Conservation (phyloP, 2,888 invertebrate genomes). For the Herminia tarsipennalis region DNA sequence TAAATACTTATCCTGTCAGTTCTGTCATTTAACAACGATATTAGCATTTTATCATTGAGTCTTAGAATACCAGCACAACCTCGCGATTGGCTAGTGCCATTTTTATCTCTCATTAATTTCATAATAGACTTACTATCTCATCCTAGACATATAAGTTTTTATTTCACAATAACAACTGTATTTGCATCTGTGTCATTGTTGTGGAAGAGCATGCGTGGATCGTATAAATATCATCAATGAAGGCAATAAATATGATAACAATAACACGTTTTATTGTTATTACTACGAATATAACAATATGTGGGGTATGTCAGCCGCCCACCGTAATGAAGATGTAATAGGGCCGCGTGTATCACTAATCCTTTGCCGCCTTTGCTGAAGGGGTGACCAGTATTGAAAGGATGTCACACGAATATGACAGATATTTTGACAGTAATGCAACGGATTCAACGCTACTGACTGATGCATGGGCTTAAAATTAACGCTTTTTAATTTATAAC, state of each 20-base stretch:
- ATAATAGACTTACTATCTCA: no score
- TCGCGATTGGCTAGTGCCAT: no score
- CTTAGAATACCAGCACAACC: no score
- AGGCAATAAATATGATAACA: conserved; percentile 75
- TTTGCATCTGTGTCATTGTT: conserved; percentile 64
- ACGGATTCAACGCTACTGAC: conserved; percentile 63
- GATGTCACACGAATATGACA: conserved; percentile 84
- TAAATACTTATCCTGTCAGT: no score
- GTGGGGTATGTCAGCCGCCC: conserved; percentile 75
- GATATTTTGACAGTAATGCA: conserved; percentile 85
- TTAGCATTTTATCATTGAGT: no score
- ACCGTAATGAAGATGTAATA: conserved; percentile 85
- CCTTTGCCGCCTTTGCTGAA: conserved; percentile 64
- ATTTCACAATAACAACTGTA: conserved; percentile 28
- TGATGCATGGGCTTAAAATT: conserved; percentile 57
- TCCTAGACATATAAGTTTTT: no score
- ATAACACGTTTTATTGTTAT: conserved; percentile 76
- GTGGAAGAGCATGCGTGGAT: conserved; percentile 71
- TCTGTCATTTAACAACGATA: no score
- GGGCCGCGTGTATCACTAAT: conserved; percentile 75
- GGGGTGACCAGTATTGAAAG: conserved; percentile 77
- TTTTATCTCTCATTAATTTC: no score
- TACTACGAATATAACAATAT: conserved; percentile 61
- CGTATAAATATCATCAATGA: conserved; percentile 77
- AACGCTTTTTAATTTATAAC: conserved; percentile 49